Conservation (phyloP, 2,113 vertebrate species). For the Microtus pennsylvanicus region DNA sequence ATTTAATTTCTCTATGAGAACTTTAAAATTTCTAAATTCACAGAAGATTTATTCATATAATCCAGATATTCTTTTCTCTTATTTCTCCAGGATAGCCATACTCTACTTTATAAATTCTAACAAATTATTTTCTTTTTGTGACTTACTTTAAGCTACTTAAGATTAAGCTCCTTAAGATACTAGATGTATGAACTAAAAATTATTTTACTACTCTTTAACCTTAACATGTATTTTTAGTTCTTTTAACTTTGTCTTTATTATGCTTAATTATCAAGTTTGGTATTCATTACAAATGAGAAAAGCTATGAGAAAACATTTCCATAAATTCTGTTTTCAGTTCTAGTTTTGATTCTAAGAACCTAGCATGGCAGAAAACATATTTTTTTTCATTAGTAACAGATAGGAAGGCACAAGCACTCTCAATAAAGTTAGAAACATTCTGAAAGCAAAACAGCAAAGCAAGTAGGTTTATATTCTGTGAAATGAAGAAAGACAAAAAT, state of each 20-base stretch:
- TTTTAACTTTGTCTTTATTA: conserved; percentile 46
- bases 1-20: conserved; percentile 1
- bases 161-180: neutral
- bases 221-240: neutral
- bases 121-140: neutral
- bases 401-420: neutral
- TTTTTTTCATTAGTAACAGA: conserved; percentile 52
- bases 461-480: neutral
- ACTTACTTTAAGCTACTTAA: neutral
- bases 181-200: neutral
- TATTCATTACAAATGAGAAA: neutral
- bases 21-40: neutral
- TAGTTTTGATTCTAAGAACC: conserved; percentile 20
- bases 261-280: conserved; percentile 8
- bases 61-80: neutral
- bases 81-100: neutral
- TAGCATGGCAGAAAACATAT: neutral
- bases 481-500: neutral
- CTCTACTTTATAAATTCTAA: neutral
- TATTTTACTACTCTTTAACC: neutral
- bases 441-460: neutral
- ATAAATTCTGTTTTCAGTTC: neutral
- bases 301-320: neutral
- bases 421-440: neutral
- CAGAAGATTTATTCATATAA: neutral